A percentile compares a stretch with the other conserved stretches of the same genome.
These are phyloP conservation scores for Cyprinella venusta DNA, from an alignment of 2,797 vertebrate species.

Conservation along the genomic window DNA sequence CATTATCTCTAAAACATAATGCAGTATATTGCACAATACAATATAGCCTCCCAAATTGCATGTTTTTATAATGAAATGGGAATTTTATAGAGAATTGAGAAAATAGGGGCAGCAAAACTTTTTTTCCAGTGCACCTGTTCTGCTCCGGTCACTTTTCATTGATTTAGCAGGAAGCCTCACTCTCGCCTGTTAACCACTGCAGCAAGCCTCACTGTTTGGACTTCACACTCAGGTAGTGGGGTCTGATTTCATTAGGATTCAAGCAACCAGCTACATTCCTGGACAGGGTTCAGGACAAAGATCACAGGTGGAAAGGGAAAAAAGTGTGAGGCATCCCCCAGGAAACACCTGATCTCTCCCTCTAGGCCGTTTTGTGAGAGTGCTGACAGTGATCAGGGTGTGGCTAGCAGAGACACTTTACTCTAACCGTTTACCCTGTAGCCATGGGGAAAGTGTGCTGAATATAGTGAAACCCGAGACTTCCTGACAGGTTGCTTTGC, in stretches of 20 bases:
- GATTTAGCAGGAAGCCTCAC: not conserved
- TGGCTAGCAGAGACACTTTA: slow-evolving; percentile 47
- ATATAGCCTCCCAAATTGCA: not conserved
- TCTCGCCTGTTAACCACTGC: not conserved
- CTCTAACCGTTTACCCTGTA: slow-evolving; percentile 33
- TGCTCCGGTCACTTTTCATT: not conserved
- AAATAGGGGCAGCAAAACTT: not conserved
- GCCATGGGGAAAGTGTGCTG: slow-evolving; percentile 11
- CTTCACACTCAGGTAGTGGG: not conserved
- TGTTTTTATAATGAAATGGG: not conserved
- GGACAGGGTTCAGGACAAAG: slow-evolving; percentile 54
- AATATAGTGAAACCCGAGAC: slow-evolving; percentile 25
- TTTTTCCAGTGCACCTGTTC: slow-evolving; percentile 16
- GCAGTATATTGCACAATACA: not conserved
- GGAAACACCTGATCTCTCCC: slow-evolving; percentile 62
- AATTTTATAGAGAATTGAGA: not conserved
- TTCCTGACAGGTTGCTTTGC: not conserved
- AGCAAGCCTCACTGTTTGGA: not conserved
- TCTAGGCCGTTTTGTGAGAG: slow-evolving; percentile 55
- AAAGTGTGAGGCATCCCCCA: slow-evolving; percentile 45
- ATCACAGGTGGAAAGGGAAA: slow-evolving; percentile 47
- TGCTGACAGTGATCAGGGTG: slow-evolving; percentile 61
- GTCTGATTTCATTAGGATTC: slow-evolving; percentile 36
- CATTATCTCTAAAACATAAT: not conserved
- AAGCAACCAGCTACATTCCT: slow-evolving; percentile 3